Conservation (phyloP, 1,140 invertebrate species). For the Ephestia elutella region DNA sequence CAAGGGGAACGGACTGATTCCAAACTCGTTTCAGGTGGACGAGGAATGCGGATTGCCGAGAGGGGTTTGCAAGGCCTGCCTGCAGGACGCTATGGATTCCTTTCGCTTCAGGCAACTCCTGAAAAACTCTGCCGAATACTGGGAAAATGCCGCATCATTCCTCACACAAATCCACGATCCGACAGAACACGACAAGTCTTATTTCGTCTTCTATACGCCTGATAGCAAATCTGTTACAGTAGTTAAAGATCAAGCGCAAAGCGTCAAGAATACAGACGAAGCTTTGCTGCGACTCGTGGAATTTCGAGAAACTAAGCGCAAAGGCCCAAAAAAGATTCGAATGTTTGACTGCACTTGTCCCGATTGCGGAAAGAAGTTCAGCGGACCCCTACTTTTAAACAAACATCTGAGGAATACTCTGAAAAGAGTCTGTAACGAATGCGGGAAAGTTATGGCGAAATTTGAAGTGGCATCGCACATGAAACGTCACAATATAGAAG, state of each 20-base stretch:
- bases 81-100: constrained; percentile 30
- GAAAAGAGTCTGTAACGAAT: constrained; percentile 37
- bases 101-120: constrained; percentile 35
- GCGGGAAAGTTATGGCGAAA: constrained; percentile 29
- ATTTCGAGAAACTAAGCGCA: constrained; percentile 9
- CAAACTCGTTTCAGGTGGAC: constrained; percentile 55
- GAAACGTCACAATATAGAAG: constrained; percentile 21
- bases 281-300: constrained; percentile 24
- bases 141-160: constrained; percentile 23
- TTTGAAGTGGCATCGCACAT: constrained; percentile 37
- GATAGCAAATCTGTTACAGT: constrained; percentile 13
- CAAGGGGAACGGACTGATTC: constrained; percentile 45
- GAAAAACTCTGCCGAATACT: constrained; percentile 31
- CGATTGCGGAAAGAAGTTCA: constrained; percentile 51
- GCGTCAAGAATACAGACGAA: constrained; percentile 10
- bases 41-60: constrained; percentile 36
- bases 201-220: constrained; percentile 34
- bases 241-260: constrained; percentile 26
- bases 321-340: neutral
- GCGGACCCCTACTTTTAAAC: constrained; percentile 38
- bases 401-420: constrained; percentile 44
- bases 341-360: constrained; percentile 30
- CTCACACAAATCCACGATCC: constrained; percentile 21
- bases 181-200: constrained; percentile 27
- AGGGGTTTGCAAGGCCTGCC: constrained; percentile 43